Percentiles rank a stretch among this genome's conserved stretches.
Conservation (phyloP, 2,888 invertebrate genomes). For the Nebria brevicollis region DNA sequence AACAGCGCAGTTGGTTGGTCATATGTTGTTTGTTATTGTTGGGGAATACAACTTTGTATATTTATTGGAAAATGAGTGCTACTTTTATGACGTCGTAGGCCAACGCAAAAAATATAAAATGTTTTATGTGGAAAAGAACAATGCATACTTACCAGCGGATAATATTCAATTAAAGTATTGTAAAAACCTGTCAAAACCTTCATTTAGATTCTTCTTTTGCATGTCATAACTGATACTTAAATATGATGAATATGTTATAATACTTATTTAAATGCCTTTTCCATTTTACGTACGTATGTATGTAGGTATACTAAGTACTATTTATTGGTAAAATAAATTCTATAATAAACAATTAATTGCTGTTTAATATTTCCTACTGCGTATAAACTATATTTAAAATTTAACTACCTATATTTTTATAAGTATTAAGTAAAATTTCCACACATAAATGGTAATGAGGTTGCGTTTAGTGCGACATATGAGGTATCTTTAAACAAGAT, state of each 20-base stretch:
- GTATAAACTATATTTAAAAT: no score
- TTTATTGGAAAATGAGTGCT: conserved; percentile 11
- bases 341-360: neutral
- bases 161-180: neutral
- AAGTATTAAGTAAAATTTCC: no score
- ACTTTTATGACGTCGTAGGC: conserved; percentile 2
- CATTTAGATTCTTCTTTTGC: neutral
- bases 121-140: neutral
- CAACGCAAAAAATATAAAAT: neutral
- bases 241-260: neutral
- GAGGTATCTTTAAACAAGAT: no score
- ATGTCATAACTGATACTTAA: neutral
- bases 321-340: neutral
- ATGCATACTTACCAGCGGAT: conserved; percentile 1
- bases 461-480: no score
- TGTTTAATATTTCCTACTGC: no score
- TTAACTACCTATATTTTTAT: no score
- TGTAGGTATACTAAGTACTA: neutral
- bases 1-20: neutral
- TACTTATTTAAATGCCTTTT: neutral
- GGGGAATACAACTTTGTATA: neutral
- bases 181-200: neutral
- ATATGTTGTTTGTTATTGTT: neutral
- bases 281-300: neutral
- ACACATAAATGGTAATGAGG: no score